Base-by-base conservation (phyloP, 92 coral and sea anemone species). In the Pocillopora meandrina region DNA sequence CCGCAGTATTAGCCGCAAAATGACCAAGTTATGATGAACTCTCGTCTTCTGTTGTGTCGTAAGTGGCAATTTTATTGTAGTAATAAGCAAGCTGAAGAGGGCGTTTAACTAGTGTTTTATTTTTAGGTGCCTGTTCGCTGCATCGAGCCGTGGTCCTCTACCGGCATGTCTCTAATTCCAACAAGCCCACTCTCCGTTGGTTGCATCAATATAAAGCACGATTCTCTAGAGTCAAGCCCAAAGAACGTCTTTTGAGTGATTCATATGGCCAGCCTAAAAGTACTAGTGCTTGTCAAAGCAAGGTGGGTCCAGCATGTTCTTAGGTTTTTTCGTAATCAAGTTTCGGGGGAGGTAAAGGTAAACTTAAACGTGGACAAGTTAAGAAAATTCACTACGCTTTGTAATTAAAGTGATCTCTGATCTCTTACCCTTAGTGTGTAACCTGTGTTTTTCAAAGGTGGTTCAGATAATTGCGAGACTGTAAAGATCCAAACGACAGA, bases 11-110 rank as follows among this genome's bases (percentile, higher is more conserved):
- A 42, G 36, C 67, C 68, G 13, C 23, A 71, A 84, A 65, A 77
- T 78, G 89, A 84, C 63, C 13, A 56, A 69, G 2, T 55, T 57
- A 90, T 26, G 56, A 94, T 94, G 98, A 86, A 76, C 82, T 85
- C 65, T 68, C 87, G 83, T 7, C 36, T 84, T 80, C 87, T 80
- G 16, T 76, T 80, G 73, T 90, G 90, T 84, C 82, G 98, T 94
- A 87, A 88, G 98, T 90, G 75, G 17, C 19, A 13, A 83, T 56
- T 83, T 74, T 2, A 14, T 33, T 16, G 18, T 15, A 47, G 61
- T 5, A 59, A 67, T 35, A 60, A 2, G 31, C 6, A 71, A 5
- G 3, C 16, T n/a, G 18, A 71, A 61, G 19, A 21, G 33, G 12
- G 3, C 16, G 69, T 66, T 56, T 15, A 74, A 14, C 9, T 7